These are phyloP conservation scores for Salmo trutta DNA, from an alignment of 2,797 vertebrate genomes.

Conservation along the genomic window DNA sequence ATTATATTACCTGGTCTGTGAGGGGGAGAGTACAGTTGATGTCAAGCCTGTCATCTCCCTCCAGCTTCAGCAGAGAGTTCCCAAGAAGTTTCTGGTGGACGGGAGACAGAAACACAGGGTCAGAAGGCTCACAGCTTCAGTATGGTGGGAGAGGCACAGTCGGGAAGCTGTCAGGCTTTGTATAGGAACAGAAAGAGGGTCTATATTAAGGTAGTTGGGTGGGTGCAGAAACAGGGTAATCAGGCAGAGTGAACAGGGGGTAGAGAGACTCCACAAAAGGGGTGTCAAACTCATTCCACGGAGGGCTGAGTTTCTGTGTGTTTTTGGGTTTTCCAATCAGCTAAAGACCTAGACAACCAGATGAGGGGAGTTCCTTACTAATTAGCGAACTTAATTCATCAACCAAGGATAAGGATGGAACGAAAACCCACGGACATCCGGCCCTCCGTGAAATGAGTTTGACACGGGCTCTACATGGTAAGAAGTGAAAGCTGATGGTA, in stretches of 20 bases:
- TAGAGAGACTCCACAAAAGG: neutral
- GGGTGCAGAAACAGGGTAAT: neutral
- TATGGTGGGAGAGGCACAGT: neutral
- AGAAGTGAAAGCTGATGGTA: neutral
- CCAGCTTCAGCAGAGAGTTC: constrained; percentile 95
- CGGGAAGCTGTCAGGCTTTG: constrained; percentile 5
- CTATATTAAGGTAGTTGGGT: neutral
- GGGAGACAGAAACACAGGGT: constrained; percentile 4
- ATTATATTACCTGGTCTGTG: constrained; percentile 88
- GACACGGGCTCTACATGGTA: too few species aligned
- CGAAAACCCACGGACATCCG: too few species aligned
- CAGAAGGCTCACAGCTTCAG: constrained; percentile 31
- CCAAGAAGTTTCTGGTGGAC: constrained; percentile 89
- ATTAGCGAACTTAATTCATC: too few species aligned
- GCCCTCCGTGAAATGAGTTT: too few species aligned
- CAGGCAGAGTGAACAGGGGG: neutral
- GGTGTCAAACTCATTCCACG: neutral
- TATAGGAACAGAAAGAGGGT: constrained; percentile 18
- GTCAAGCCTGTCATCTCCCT: constrained; percentile 95
- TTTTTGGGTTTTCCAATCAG: too few species aligned
- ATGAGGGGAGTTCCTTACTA: too few species aligned
- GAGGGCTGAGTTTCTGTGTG: too few species aligned
- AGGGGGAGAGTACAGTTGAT: constrained; percentile 98
- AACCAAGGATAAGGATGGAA: too few species aligned
- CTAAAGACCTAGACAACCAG: too few species aligned